Evolutionary conservation across 2,888 invertebrate species (phyloP).

Genomic region (Dugesia japonica): DNA sequence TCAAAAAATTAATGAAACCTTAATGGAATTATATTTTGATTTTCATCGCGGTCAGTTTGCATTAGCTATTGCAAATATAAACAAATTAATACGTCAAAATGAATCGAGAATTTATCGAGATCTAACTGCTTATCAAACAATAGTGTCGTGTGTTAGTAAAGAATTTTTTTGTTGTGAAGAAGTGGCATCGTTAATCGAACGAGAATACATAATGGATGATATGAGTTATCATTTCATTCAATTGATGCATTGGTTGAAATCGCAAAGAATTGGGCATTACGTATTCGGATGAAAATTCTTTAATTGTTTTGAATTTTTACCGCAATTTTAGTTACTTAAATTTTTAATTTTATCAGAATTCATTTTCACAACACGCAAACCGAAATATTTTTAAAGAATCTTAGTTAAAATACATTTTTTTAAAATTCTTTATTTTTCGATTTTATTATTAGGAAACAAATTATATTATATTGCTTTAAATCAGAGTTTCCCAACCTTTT

Average conservation of each 20-base stretch:
- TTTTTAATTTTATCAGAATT: too few relatives aligned
- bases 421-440: too few relatives aligned
- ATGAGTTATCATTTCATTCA: constrained; percentile 10
- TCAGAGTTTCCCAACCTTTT: too few relatives aligned
- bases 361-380: too few relatives aligned
- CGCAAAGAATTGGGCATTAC: constrained; percentile 7
- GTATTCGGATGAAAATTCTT: not conserved
- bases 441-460: too few relatives aligned
- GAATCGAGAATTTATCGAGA: not conserved
- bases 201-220: not conserved
- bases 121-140: not conserved
- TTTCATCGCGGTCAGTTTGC: not conserved
- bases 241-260: not conserved
- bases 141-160: not conserved
- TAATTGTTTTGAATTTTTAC: too few relatives aligned
- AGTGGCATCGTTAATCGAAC: not conserved
- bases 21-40: not conserved
- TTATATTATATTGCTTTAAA: too few relatives aligned
- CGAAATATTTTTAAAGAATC: too few relatives aligned
- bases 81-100: not conserved
- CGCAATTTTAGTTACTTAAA: too few relatives aligned
- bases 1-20: not conserved
- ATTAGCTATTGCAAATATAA: not conserved
- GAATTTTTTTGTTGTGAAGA: constrained; percentile 5
- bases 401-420: too few relatives aligned